Conservation (phyloP, 2,888 invertebrate species). For the Acrocyrtus sp. region DNA sequence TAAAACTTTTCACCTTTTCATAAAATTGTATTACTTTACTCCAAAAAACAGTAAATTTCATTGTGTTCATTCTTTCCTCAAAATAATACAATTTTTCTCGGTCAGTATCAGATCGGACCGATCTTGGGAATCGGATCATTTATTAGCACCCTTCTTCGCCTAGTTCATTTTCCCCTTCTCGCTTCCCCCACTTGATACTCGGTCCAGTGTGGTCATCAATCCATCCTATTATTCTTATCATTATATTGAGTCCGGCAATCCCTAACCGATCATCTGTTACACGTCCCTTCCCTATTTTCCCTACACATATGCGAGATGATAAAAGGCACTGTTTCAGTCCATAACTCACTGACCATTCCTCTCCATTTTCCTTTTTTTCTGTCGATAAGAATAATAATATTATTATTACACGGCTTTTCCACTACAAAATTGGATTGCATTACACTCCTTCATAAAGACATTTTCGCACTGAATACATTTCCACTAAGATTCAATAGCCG, state of each 20-base stretch:
- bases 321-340: too few species aligned
- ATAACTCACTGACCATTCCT: too few species aligned
- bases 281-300: constrained; percentile 13
- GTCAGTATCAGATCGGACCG: constrained; percentile 16
- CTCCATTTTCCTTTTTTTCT: too few species aligned
- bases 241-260: constrained; percentile 39
- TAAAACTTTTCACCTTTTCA: too few species aligned
- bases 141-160: constrained; percentile 45
- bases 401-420: too few species aligned
- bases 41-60: too few species aligned
- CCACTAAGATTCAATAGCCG: too few species aligned
- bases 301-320: too few species aligned
- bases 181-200: neutral
- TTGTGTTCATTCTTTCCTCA: constrained; percentile 17
- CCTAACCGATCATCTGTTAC: constrained; percentile 51
- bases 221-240: neutral
- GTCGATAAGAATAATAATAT: too few species aligned
- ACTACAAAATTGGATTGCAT: neutral
- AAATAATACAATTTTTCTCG: neutral
- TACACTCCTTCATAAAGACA: constrained; percentile 20
- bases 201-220: neutral
- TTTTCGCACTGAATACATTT: constrained; percentile 2
- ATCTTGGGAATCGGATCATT: constrained; percentile 46
- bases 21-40: too few species aligned
- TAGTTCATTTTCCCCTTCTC: constrained; percentile 22